Evolutionary conservation across 2,113 vertebrate genomes (phyloP).

Genomic region (Phyllostomus hastatus): DNA sequence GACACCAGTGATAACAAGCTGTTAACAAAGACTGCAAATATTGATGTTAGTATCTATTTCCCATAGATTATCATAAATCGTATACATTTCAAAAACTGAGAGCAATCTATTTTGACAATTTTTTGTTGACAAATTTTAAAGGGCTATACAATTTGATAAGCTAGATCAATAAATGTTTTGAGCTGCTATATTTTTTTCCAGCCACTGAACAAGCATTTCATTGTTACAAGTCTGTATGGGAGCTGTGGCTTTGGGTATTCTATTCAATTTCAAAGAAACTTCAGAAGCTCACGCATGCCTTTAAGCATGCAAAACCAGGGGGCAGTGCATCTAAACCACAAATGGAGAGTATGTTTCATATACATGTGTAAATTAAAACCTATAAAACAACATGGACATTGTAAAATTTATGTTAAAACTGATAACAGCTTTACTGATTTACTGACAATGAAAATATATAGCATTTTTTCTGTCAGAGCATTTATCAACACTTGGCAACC

Average conservation of each 20-base stretch:
- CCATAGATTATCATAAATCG: background rate
- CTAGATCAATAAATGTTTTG: background rate
- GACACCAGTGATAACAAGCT: background rate
- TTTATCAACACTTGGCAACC: conserved; percentile 76
- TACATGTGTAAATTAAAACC: conserved; percentile 65
- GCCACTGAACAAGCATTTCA: background rate
- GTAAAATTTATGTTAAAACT: conserved; percentile 68
- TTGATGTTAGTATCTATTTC: background rate
- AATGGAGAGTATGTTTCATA: background rate
- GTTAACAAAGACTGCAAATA: background rate
- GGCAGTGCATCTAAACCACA: background rate
- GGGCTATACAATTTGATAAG: conserved; percentile 16
- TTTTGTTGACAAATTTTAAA: conserved; percentile 41
- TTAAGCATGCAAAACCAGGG: background rate
- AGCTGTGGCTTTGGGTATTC: background rate
- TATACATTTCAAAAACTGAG: background rate
- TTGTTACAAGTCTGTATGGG: background rate
- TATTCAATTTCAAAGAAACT: background rate
- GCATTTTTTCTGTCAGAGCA: conserved; percentile 68
- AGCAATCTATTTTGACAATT: background rate
- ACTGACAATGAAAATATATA: conserved; percentile 77
- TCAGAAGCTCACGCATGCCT: background rate
- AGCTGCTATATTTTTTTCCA: background rate
- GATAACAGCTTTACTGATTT: conserved; percentile 70
- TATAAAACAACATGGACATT: conserved; percentile 65